Base-by-base conservation (phyloP, 2,888 invertebrate species). In the Synergus umbraculus region DNA sequence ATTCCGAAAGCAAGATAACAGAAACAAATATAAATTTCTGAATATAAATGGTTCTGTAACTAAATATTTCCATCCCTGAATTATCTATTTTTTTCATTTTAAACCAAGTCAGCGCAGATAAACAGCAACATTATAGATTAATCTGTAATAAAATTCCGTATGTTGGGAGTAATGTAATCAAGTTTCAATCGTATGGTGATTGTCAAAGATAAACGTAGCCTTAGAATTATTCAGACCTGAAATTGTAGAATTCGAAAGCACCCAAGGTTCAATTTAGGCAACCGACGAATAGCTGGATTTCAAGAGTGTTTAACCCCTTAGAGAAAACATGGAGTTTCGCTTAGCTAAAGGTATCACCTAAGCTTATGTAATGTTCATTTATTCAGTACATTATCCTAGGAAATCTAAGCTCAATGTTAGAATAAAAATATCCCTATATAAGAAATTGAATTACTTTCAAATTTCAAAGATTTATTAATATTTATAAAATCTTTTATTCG, bases 311-410 rank as follows among this genome's bases (percentile, higher is more conserved):
- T 44, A 69, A 69, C 44, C 67, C 67, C 67, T 69, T 10, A 76
- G 76, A 77, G 73, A 73, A 73, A 54, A 73, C 73, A 37, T 5
- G 44, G 54, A 13, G 43, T 13, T 76, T 79, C 49, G 22, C n/a
- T 46, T n/a, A 67, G 67, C 63, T 76, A 22, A 22, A 43, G 18
- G 4, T 10, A 18, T 58, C 18, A 13, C 15, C 22, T n/a, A 60
- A 60, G 43, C 22, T 69, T 46, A 49, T 78, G 15, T 78, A 43
- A 78, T 44, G 18, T 67, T 49, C 54, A 22, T 77, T 65, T 41
- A 78, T 44, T 73, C 44, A 58, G 66, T 18, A 64, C 43, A 54
- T 37, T 9, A 44, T 18, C 29, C 29, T 46, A 13, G 64, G 12
- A 43, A 58, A 43, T 65, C 44, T 9, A 67, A n/a, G 15, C 12